Evolutionary conservation across 2,113 vertebrate species (phyloP).

Genomic region (Spermophilus dauricus): DNA sequence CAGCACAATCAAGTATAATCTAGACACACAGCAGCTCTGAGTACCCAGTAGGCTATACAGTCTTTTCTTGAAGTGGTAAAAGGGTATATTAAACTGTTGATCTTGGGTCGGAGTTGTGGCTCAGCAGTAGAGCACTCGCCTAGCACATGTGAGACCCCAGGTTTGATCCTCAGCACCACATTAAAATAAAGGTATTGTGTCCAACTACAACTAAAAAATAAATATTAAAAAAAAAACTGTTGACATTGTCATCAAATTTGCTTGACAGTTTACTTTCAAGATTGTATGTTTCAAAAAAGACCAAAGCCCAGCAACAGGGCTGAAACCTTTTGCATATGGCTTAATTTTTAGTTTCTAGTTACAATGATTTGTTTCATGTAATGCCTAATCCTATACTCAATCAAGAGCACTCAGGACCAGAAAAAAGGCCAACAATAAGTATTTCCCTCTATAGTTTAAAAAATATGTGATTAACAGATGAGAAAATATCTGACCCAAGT

Average conservation of each 20-base stretch:
- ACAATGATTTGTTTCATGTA: not conserved
- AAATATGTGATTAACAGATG: not conserved
- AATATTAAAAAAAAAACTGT: not conserved
- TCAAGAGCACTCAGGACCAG: not conserved
- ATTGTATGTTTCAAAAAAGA: not conserved
- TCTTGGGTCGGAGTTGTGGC: too few species aligned
- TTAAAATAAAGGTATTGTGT: too few species aligned
- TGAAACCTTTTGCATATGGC: not conserved
- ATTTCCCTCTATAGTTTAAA: not conserved
- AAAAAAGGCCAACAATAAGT: not conserved
- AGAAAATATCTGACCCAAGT: not conserved
- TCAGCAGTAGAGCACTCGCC: too few species aligned
- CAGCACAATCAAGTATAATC: not conserved
- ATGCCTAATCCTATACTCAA: not conserved
- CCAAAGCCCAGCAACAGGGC: not conserved
- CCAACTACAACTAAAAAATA: too few species aligned
- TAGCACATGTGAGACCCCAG: too few species aligned
- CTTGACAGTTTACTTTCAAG: not conserved
- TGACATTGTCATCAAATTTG: not conserved
- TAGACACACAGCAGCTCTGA: not conserved
- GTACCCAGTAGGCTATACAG: fast-evolving
- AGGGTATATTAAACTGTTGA: not conserved
- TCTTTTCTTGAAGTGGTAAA: not conserved
- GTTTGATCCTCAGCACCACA: too few species aligned
- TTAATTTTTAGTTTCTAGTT: not conserved